Evolutionary conservation across 2,888 invertebrate genomes (phyloP), one percentile per base, ranked within the genome.

Genomic region (Dicranocentrus wangi): DNA sequence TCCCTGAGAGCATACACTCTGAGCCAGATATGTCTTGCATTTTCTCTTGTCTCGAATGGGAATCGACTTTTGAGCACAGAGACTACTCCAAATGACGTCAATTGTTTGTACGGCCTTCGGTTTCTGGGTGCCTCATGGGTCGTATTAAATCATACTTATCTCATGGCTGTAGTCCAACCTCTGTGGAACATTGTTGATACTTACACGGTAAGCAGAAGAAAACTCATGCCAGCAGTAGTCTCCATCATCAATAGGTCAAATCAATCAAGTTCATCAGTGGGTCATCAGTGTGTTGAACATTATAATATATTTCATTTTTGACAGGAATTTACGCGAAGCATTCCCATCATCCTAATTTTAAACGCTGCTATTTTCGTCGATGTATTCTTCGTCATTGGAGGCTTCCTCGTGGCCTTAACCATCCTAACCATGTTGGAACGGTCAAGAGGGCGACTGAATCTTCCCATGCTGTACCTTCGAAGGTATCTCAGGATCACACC

Each of bases 51-150:
- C 66, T 88, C 89, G 1, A 91, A 91, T 83, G 88, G 89, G 0
- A 89, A 87, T 69, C 87, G 87, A 3, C 88, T 91, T 51, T 88
- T 91, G n/a, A 87, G 87, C 42, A 89, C 89, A 0, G 87, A 88
- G 23, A 68, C 88, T 2, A 83, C 87, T 2, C 1, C 27, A 42
- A 42, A 86, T 17, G 87, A 89, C 0, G 83, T 92, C 0, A 84
- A 87, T 0, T 87, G 88, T 1, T 88, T 92, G n/a, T 90, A 91
- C 83, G 91, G 91, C 0, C 5, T 91, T 10, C 88, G 90, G 83
- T 90, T 91, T 83, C 87, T 92, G 23, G 89, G 90, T 17, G 91
- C 92, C 90, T 84, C 90, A 23, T 92, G 91, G 91, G 90, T 92
- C 19, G 89, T 92, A 53, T 87, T 90, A 81, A 90, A 90, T 0